Percentiles rank a stretch among this genome's conserved stretches.
Conservation (phyloP, 1,140 invertebrate species). For the Trichonephila clavipes region DNA sequence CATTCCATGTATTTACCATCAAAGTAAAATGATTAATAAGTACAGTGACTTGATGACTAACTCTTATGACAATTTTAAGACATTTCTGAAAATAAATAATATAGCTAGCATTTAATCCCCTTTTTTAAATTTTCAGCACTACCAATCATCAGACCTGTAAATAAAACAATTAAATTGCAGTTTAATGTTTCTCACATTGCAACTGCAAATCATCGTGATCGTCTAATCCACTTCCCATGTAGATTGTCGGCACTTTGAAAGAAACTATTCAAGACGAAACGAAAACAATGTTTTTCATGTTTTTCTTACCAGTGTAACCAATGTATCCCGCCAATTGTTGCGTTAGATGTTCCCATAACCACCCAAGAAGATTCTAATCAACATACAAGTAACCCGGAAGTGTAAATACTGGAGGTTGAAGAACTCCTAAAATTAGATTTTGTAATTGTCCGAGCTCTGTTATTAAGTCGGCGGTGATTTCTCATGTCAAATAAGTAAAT, state of each 20-base stretch:
- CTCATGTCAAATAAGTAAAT: not conserved
- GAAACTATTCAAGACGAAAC: not conserved
- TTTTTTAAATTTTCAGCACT: too few species aligned
- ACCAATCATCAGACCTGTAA: not conserved
- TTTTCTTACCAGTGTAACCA: not conserved
- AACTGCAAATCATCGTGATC: not conserved
- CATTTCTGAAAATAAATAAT: too few species aligned
- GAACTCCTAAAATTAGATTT: not conserved
- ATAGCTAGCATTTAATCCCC: too few species aligned
- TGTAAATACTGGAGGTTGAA: not conserved
- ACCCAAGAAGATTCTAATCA: slow-evolving; percentile 2
- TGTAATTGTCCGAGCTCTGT: not conserved
- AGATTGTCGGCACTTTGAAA: not conserved
- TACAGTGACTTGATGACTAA: too few species aligned
- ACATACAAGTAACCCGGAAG: not conserved
- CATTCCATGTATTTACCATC: too few species aligned
- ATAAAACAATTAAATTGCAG: not conserved
- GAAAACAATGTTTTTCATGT: not conserved
- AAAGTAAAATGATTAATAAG: too few species aligned
- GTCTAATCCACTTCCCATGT: not conserved
- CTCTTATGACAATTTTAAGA: too few species aligned
- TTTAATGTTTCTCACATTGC: not conserved
- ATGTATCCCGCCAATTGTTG: not conserved
- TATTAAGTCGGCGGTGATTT: not conserved
- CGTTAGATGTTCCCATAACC: not conserved